Evolutionary conservation across 2,113 vertebrate genomes (phyloP), one percentile per base, ranked within the genome.

Genomic region (Hypocryptadius cinnamomeus): DNA sequence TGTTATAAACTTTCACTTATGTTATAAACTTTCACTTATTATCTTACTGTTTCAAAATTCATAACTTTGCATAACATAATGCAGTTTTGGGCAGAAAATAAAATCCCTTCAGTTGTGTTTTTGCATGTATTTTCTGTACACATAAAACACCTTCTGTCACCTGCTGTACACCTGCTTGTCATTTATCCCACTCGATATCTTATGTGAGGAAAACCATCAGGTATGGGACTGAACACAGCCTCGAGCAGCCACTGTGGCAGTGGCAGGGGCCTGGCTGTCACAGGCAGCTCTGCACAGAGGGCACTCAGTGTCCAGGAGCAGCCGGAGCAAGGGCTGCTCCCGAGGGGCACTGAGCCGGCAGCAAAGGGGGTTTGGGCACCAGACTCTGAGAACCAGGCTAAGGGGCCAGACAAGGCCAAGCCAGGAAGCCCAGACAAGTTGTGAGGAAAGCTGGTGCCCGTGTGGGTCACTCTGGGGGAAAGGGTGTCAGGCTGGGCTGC

Each of bases 301-400:
- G 18, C 39, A 25, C n/a, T 30, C 1, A 0, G 31, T 28, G 63
- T 7, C 3, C 0, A 21, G 70, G 11, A 76, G 57, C 78, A 57
- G 78, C 33, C 30, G 25, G 14, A 78, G 17, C 56, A 23, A 45
- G 11, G 37, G 19, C 1, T 24, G 61, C 27, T 51, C 27, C 39
- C 0, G 0, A 60, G 9, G 5, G 8, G 0, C 33, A 13, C 5
- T 0, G 2, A 48, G 35, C 25, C 0, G 0, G 33, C 65, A 45
- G 19, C 9, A 1, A 83, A 45, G 25, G 33, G 40, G 15, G 6
- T 47, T 21, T 44, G 39, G 44, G 47, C 45, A 71, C 39, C 15
- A 40, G 25, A 59, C 25, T 35, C 37, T 0, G 1, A 79, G 23
- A 30, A n/a, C 17, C 31, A 74, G 60, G 69, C 28, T 74, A 71